phyloP scores from a whole-genome alignment of 2,797 vertebrate species.

The Helicolenus hilgendorfi region DNA sequence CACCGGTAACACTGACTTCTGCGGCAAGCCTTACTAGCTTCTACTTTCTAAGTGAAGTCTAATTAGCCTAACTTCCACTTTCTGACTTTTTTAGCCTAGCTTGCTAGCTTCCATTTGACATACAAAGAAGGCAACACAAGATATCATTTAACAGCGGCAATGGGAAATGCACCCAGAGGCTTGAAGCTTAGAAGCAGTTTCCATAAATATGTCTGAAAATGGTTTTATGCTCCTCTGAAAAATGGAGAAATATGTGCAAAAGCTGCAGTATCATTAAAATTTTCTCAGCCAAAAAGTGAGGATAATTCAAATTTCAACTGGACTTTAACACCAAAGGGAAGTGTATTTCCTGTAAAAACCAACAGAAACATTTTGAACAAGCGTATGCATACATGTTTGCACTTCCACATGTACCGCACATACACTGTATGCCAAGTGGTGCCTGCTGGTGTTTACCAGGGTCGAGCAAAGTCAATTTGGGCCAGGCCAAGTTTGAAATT shows the following conservation, averaged over 20 bases:
- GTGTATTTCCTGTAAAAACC: background rate
- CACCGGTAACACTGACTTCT: no score
- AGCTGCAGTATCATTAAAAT: background rate
- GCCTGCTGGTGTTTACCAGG: constrained; percentile 28
- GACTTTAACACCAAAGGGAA: constrained; percentile 38
- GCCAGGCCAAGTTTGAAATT: constrained; percentile 58
- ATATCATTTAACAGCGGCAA: background rate
- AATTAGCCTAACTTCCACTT: background rate
- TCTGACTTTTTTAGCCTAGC: background rate
- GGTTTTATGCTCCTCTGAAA: background rate
- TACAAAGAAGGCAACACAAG: background rate
- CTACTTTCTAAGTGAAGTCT: background rate
- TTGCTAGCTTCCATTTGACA: background rate
- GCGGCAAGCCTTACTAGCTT: background rate
- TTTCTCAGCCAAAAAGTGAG: background rate
- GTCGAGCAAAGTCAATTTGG: constrained; percentile 58
- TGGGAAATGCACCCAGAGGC: background rate
- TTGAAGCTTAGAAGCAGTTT: background rate
- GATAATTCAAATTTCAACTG: background rate
- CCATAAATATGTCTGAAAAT: background rate
- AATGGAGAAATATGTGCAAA: background rate
- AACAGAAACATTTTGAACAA: background rate
- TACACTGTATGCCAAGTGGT: background rate
- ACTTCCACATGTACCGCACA: background rate
- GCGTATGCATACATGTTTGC: background rate